Evolutionary conservation across 1,140 invertebrate genomes (phyloP), one percentile per base, ranked within the genome.

Genomic region (Nymphalis io): DNA sequence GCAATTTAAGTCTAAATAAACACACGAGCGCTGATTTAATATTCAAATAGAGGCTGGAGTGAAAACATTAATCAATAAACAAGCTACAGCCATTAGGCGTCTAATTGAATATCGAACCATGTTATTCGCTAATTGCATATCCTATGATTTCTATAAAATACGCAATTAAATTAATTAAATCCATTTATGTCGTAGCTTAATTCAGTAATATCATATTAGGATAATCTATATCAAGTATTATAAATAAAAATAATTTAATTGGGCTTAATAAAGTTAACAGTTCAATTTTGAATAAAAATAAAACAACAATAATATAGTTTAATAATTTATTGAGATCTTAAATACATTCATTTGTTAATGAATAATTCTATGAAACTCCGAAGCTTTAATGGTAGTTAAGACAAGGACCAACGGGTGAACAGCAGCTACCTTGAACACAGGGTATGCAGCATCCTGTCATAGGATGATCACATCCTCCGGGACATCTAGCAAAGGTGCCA

Each of bases 401-500:
- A 65, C 82, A 87, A 0, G 85, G 85, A 42, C 85, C 87, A 0
- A 78, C 60, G 3, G 87, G 85, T 12, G 78, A 82, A 55, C 86
- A 88, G 64, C 84, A 87, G 60, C 81, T 82, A 3, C 83, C 84
- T 46, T 82, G 83, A 18, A 85, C 83, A 53, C 84, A 88, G 3
- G 79, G 78, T 12, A 55, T 60, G 44, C 76, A 74, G 57, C 78
- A 71, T 10, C 67, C 44, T 10, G 39, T 40, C 68, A 61, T 67
- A 3, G 79, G 75, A 15, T 46, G 59, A 58, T 86, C 84, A 62
- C 84, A 86, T 2, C 85, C 82, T 5, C 84, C 80, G 0, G 84
- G 85, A 44, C 87, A 89, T 0, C 84, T 72, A 2, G 84, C 82
- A 70, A 87, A 87, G 4, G 80, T 81, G 0, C 85, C 85, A 23